phyloP scores from a whole-genome alignment of 2,888 invertebrate species.

The Herminia tarsipennalis region DNA sequence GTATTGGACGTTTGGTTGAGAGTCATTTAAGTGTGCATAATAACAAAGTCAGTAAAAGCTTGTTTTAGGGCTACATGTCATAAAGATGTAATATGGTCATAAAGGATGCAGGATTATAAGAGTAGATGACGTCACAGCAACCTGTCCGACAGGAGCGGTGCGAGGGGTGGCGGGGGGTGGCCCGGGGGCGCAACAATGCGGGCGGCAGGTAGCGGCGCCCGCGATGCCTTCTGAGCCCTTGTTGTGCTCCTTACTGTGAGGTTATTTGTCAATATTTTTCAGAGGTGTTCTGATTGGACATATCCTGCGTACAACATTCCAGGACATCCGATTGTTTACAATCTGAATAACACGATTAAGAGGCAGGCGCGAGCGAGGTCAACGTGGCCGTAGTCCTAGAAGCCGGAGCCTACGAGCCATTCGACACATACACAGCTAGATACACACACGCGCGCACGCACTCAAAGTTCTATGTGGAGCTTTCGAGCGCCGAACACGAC shows the following conservation, averaged over 20 bases:
- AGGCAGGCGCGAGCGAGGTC: neutral
- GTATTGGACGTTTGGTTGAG: no score
- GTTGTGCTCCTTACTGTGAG: no score
- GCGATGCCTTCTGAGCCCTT: neutral
- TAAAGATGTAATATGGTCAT: no score
- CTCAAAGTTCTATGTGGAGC: slow-evolving; percentile 41
- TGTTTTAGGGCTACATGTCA: no score
- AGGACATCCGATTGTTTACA: neutral
- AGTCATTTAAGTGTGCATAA: no score
- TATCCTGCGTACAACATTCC: neutral
- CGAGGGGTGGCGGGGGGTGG: slow-evolving; percentile 1
- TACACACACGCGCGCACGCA: slow-evolving; percentile 30
- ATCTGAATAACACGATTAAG: neutral
- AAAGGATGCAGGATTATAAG: neutral
- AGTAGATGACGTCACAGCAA: slow-evolving; percentile 8
- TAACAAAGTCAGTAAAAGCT: no score
- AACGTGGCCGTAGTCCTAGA: slow-evolving; percentile 2
- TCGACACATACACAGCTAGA: slow-evolving; percentile 37
- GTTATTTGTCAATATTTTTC: no score
- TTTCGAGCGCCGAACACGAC: slow-evolving; percentile 55
- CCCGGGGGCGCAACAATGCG: slow-evolving; percentile 9
- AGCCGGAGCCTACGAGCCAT: slow-evolving; percentile 31
- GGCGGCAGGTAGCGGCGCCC: slow-evolving; percentile 6
- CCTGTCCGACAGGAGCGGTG: slow-evolving; percentile 4
- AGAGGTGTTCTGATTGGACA: neutral